phyloP scores from a whole-genome alignment of 2,113 vertebrate genomes.

The Tragulus kanchil region DNA sequence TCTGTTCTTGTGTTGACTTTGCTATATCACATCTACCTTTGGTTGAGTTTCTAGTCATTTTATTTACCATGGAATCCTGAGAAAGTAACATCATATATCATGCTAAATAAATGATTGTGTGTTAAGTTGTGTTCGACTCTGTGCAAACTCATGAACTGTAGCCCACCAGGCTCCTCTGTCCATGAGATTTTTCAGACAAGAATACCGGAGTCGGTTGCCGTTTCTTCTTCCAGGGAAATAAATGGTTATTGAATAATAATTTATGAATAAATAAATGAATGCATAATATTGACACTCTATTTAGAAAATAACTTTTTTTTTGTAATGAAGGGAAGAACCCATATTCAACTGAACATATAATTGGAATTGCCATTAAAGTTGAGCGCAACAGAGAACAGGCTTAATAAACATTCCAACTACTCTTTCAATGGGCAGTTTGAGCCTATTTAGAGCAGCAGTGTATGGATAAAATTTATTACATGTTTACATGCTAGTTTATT shows the following conservation, averaged over 20 bases:
- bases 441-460: neutral
- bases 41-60: neutral
- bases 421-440: neutral
- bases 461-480: neutral
- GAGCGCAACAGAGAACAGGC: neutral
- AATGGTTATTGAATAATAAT: neutral
- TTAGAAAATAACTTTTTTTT: neutral
- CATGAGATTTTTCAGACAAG: neutral
- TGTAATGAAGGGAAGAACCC: neutral
- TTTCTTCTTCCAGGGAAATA: neutral
- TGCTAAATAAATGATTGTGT: neutral
- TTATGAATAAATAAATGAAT: neutral
- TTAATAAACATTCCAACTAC: neutral
- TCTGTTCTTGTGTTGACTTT: neutral
- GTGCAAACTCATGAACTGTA: neutral
- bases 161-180: neutral
- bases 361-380: neutral
- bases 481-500: neutral
- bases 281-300: neutral
- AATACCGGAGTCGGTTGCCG: neutral
- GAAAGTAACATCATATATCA: neutral
- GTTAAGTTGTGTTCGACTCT: neutral
- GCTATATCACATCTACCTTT: neutral
- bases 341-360: neutral
- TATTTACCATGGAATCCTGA: neutral